phyloP scores from a whole-genome alignment of 2,888 invertebrate species.

The Ommatoiulus sabulosus region DNA sequence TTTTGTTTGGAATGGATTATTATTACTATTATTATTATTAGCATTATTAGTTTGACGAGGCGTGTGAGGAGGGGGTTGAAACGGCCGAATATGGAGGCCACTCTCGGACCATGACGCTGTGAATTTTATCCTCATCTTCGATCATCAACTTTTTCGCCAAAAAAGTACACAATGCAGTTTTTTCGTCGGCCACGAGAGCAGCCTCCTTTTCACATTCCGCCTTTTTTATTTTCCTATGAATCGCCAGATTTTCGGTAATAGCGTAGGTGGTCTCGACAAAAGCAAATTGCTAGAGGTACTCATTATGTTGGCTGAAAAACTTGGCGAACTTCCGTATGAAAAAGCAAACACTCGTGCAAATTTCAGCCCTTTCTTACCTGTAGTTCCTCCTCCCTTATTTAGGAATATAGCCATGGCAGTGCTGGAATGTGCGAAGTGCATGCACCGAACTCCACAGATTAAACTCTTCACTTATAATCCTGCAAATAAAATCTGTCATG shows the following conservation, averaged over 20 bases:
- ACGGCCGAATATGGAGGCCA: background rate
- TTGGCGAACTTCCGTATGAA: constrained; percentile 5
- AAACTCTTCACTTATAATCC: too few relatives aligned
- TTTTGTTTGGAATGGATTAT: constrained; percentile 40
- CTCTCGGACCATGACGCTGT: constrained; percentile 4
- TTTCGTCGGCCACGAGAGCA: background rate
- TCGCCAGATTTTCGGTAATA: constrained; percentile 38
- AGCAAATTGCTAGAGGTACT: background rate
- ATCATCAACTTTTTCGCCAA: constrained; percentile 9
- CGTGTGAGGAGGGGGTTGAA: constrained; percentile 31
- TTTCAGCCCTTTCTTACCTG: background rate
- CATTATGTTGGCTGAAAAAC: constrained; percentile 16
- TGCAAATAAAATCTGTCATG: too few relatives aligned
- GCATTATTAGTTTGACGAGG: background rate
- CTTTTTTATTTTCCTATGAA: constrained; percentile 42
- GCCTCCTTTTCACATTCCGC: constrained; percentile 21
- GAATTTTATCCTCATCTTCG: constrained; percentile 47
- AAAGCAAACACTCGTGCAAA: background rate
- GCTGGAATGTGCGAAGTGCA: background rate
- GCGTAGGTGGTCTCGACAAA: constrained; percentile 47
- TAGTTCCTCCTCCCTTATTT: background rate
- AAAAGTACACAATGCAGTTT: constrained; percentile 1
- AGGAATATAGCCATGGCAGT: background rate
- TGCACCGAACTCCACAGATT: background rate
- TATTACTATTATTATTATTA: constrained; percentile 15